Base-by-base conservation (phyloP, 2,113 vertebrate species). In the Tor tambroides region DNA sequence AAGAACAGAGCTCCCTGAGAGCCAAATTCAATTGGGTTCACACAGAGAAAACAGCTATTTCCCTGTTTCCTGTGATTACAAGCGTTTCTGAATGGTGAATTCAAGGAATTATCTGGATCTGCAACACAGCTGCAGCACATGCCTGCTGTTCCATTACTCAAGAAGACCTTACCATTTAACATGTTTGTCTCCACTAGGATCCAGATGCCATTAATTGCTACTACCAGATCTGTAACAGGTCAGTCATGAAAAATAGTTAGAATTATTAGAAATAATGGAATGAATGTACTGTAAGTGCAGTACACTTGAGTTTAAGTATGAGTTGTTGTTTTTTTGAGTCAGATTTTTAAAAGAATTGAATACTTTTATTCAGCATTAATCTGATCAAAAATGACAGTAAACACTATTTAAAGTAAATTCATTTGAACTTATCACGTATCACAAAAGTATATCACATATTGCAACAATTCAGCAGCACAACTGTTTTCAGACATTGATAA, bases 121-220 rank as follows among this genome's bases (percentile, higher is more conserved):
- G 14, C 43, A 77, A 83, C 8, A 56, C 28, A 85, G 71, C 71
- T 74, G 67, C 41, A 46, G 1, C 5, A 38, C 35, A 59, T 17
- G 9, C 46, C 43, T 23, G 14, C 43, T 38, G 75, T 28, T 51
- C 35, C 71, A 30, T 30, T 12, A 61, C 26, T 28, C 10, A 67
- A 30, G 51, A 35, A 83, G 17, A 80, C 54, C 94, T 94, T 94
- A 99, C 98, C 97, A 90, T 95, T 95, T 87, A 97, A 91, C 90
- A 95, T 97, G 93, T 97, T 98, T 0, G 97, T 98, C 91, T 99
- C 97, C 91, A 96, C 96, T 0, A 99, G 94, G 93, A 99, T 98
- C 98, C 98, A 99, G 80, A 99, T 93, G 26, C 97, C 98, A 0
- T 99, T 99, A 80, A 98, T 93, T 0, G 97, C 97, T 88, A 99